phyloP scores from a whole-genome alignment of 1,140 invertebrate species.

The Achroia grisella region DNA sequence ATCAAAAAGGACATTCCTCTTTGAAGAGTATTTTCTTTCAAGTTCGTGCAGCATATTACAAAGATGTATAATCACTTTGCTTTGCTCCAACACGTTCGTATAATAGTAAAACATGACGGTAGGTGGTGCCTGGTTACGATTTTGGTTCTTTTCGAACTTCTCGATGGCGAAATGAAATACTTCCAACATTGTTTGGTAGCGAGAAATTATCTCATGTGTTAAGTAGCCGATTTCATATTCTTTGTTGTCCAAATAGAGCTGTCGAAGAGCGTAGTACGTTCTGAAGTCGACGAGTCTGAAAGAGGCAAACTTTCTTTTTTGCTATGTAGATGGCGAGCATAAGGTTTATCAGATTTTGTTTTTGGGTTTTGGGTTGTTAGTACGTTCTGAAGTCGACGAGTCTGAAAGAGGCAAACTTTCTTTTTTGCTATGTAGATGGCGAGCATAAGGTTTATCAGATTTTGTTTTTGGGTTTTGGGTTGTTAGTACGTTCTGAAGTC shows the following conservation, averaged over 20 bases:
- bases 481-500: background rate
- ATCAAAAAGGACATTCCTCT: background rate
- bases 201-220: conserved; percentile 10
- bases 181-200: conserved; percentile 24
- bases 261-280: background rate
- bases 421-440: no score
- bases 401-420: no score
- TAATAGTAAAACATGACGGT: conserved; percentile 20
- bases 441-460: background rate
- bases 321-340: no score
- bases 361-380: no score
- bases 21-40: conserved; percentile 15
- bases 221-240: conserved; percentile 31
- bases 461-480: no score
- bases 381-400: background rate
- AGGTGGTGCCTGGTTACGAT: background rate
- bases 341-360: no score
- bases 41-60: conserved; percentile 31
- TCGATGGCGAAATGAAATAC: background rate
- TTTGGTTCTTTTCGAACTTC: background rate
- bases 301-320: no score
- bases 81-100: conserved; percentile 18
- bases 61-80: conserved; percentile 14
- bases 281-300: background rate
- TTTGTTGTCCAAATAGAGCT: conserved; percentile 1